Evolutionary conservation across 2,888 invertebrate genomes (phyloP).

Genomic region (Chrysolina oricalcia): DNA sequence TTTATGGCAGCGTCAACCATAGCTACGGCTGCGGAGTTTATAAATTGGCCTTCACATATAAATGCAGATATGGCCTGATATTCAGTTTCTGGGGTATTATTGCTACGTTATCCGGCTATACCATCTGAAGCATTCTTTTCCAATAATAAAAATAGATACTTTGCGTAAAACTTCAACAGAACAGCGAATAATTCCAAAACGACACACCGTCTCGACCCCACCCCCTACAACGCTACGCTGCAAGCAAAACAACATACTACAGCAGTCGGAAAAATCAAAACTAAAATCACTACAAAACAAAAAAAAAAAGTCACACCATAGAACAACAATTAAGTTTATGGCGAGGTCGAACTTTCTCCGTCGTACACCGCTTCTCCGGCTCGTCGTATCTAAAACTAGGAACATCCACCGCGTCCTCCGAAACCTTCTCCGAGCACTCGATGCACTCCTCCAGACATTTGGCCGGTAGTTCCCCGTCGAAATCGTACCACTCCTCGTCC

Average conservation of each 20-base stretch:
- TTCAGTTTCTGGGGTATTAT: too few species aligned
- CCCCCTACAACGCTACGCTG: conserved; percentile 16
- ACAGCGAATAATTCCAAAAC: neutral
- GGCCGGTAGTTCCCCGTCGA: conserved; percentile 60
- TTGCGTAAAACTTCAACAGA: too few species aligned
- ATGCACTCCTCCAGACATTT: conserved; percentile 43
- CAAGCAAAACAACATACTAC: conserved; percentile 47
- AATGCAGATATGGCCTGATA: too few species aligned
- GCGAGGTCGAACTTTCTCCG: conserved; percentile 41
- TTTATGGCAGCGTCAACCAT: too few species aligned
- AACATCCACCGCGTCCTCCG: conserved; percentile 36
- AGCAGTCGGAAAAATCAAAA: conserved; percentile 48
- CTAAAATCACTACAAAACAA: conserved; percentile 41
- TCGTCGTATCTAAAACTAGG: conserved; percentile 45
- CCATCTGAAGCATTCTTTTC: neutral
- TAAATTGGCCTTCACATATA: too few species aligned
- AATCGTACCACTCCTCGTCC: conserved; percentile 73
- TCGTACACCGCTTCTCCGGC: conserved; percentile 29
- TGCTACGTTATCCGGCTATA: neutral
- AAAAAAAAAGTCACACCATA: conserved; percentile 55
- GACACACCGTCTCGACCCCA: neutral
- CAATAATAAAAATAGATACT: too few species aligned
- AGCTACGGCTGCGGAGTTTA: too few species aligned
- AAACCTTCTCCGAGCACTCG: conserved; percentile 35
- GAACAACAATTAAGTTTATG: conserved; percentile 56